These are phyloP conservation scores for Mormyrops boulengeri DNA, from an alignment of 2,797 vertebrate species.

Conservation along the genomic window DNA sequence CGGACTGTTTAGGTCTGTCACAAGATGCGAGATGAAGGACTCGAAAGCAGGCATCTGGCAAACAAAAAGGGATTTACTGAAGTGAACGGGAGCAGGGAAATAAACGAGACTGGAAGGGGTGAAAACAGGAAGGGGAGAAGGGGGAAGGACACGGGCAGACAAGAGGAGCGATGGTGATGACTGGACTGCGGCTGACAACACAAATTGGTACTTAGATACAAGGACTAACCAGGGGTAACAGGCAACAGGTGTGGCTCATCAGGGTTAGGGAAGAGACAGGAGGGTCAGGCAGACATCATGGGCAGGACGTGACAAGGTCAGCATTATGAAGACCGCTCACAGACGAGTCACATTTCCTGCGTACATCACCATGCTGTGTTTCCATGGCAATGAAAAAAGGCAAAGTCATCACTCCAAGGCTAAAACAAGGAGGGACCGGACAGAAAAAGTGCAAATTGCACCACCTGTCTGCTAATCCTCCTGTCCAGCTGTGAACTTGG, in stretches of 20 bases:
- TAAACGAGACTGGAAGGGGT: too few species aligned
- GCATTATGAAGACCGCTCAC: neutral
- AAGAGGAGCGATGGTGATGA: too few species aligned
- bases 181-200: too few species aligned
- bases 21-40: too few species aligned
- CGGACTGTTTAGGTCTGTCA: neutral
- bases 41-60: too few species aligned
- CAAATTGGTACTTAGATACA: too few species aligned
- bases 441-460: conserved; percentile 40
- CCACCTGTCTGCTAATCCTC: conserved; percentile 50
- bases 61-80: too few species aligned
- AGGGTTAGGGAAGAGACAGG: neutral
- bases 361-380: neutral
- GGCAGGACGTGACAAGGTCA: neutral
- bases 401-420: neutral
- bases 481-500: conserved; percentile 48
- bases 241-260: neutral
- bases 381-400: neutral
- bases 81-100: too few species aligned
- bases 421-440: neutral
- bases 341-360: neutral
- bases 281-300: neutral
- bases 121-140: too few species aligned
- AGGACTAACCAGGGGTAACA: neutral
- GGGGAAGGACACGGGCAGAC: too few species aligned